Base-by-base conservation (phyloP, 2,113 vertebrate species). In the Mastomys coucha region DNA sequence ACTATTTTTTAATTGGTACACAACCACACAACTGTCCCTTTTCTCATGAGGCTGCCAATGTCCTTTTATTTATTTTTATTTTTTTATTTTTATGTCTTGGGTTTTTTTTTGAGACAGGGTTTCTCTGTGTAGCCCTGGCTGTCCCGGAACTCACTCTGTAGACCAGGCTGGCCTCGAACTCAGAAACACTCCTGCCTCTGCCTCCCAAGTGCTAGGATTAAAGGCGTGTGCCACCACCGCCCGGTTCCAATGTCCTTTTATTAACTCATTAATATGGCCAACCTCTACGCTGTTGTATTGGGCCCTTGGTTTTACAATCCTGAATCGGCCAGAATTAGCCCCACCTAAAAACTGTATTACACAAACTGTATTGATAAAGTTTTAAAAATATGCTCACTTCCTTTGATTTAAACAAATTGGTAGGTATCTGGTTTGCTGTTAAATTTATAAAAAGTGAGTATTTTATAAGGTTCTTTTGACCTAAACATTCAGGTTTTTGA, bases 1-100 rank as follows among this genome's bases (percentile, higher is more conserved):
- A 51, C 16, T 94, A 73, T 36, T 28, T 91, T 93, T 97, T 89
- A 28, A 81, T 58, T 70, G 77, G 45, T 53, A 87, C 49, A 67
- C 2, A 72, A 49, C 58, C 72, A 49, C 26, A 4, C 60, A 84
- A 69, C 5, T 67, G 26, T 14, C 60, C 0, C 14, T 81, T 75
- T 69, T 82, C 87, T 84, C 65, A 12, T 36, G 84, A 93, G 69
- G 75, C 77, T 70, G 49, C 72, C 39, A 36, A 1, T 92, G 75
- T 65, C 42, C 33, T 53, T 2, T 56, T 94, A 17, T 13, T 81
- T n/a, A n/a, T n/a, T n/a, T n/a, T n/a, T n/a, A n/a, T n/a, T n/a
- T n/a, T n/a, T n/a, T n/a, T n/a, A n/a, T n/a, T n/a, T n/a, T n/a
- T n/a, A n/a, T n/a, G n/a, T n/a, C n/a, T n/a, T n/a, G n/a, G n/a